A percentile compares a stretch with the other conserved stretches of the same genome.
Evolutionary conservation across 2,888 invertebrate genomes (phyloP).

Genomic region (Acanthosepion lycidas): DNA sequence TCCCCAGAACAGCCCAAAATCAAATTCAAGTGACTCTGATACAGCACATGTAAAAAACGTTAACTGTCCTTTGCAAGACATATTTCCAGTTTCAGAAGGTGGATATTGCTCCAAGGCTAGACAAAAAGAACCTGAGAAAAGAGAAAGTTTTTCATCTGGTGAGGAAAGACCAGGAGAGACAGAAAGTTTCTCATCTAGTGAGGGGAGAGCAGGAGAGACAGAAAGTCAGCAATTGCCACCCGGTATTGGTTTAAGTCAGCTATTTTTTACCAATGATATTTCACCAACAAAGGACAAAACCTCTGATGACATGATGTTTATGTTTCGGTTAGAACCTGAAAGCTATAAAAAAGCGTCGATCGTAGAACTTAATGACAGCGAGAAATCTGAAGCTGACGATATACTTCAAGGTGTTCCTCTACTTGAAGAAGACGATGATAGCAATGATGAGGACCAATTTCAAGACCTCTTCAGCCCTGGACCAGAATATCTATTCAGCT

Average conservation of each 20-base stretch:
- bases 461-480: background rate
- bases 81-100: background rate
- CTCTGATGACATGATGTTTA: background rate
- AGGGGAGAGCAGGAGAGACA: background rate
- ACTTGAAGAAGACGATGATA: background rate
- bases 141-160: background rate
- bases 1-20: constrained; percentile 23
- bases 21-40: background rate
- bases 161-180: too few relatives aligned
- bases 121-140: background rate
- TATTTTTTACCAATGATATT: background rate
- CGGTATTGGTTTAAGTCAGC: background rate
- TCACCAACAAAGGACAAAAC: background rate
- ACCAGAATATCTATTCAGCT: background rate
- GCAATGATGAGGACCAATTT: background rate
- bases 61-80: background rate
- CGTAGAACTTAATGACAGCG: background rate
- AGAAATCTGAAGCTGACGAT: background rate
- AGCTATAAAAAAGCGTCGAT: background rate
- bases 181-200: background rate
- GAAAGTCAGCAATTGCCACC: background rate
- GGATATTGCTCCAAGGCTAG: background rate
- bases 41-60: background rate
- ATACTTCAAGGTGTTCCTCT: background rate
- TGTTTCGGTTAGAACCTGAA: background rate